A percentile compares a stretch with the other conserved stretches of the same genome.
These are phyloP conservation scores for Scolopax mira DNA, from an alignment of 2,113 vertebrate species.

Conservation along the genomic window DNA sequence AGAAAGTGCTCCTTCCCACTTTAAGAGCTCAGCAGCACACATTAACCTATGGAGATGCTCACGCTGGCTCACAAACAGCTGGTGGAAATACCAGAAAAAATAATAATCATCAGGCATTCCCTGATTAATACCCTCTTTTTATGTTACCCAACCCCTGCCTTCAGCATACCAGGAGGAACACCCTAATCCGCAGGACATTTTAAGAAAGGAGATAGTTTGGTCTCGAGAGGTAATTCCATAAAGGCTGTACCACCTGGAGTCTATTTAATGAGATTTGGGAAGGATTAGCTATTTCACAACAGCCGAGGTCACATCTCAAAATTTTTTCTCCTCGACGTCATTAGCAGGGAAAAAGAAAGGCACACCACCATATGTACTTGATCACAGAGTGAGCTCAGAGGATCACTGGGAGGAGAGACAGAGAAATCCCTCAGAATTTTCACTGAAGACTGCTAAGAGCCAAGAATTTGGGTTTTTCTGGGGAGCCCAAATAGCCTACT, in stretches of 20 bases:
- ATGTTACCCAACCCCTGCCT: neutral
- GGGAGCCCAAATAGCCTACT: neutral
- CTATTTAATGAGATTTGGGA: slow-evolving; percentile 27
- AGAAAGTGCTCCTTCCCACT: neutral
- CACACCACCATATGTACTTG: neutral
- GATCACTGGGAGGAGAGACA: neutral
- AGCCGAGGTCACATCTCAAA: slow-evolving; percentile 6
- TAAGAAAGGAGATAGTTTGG: neutral
- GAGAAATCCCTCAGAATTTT: slow-evolving; percentile 16
- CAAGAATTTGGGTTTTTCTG: neutral
- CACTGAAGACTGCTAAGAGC: neutral
- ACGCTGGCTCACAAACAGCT: neutral
- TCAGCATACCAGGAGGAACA: neutral
- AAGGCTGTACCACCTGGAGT: slow-evolving; percentile 32
- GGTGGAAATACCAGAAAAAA: neutral
- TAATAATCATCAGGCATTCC: neutral
- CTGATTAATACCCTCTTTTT: neutral
- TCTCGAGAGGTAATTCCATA: neutral
- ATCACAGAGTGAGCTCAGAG: slow-evolving; percentile 41
- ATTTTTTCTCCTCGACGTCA: neutral
- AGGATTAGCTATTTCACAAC: slow-evolving; percentile 31
- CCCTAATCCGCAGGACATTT: neutral
- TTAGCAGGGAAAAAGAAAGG: neutral
- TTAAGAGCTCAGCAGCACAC: neutral
- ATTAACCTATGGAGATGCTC: neutral